Percentiles rank a stretch among this genome's conserved stretches.
Evolutionary conservation across 2,113 vertebrate genomes (phyloP).

Genomic region (Bubo scandiacus): DNA sequence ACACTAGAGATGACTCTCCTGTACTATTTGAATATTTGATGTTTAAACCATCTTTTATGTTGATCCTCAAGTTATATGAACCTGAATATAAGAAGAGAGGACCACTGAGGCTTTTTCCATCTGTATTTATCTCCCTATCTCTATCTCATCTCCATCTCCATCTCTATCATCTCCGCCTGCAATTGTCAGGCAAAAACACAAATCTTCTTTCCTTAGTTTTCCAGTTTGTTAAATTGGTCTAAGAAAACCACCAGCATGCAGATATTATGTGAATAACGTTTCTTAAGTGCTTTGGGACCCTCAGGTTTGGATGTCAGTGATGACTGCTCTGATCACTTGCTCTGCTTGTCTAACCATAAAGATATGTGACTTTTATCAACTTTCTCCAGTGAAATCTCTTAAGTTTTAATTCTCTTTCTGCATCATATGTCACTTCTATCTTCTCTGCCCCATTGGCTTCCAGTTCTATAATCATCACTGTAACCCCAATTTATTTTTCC

Average conservation of each 20-base stretch:
- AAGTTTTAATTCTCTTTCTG: background rate
- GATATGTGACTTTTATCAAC: background rate
- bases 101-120: background rate
- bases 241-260: background rate
- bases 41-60: background rate
- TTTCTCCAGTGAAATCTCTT: background rate
- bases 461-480: background rate
- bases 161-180: background rate
- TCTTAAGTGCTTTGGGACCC: background rate
- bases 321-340: background rate
- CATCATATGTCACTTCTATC: background rate
- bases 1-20: background rate
- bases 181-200: background rate
- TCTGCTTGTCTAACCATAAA: background rate
- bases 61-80: background rate
- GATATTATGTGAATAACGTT: background rate
- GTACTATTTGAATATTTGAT: background rate
- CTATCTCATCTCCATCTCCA: background rate
- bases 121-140: background rate
- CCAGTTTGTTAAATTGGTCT: background rate
- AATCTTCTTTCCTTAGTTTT: background rate
- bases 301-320: background rate
- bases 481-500: slow-evolving; percentile 22
- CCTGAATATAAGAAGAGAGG: background rate
- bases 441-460: background rate